Base-by-base conservation (phyloP, 2,113 vertebrate genomes). In the Amphiprion percula region DNA sequence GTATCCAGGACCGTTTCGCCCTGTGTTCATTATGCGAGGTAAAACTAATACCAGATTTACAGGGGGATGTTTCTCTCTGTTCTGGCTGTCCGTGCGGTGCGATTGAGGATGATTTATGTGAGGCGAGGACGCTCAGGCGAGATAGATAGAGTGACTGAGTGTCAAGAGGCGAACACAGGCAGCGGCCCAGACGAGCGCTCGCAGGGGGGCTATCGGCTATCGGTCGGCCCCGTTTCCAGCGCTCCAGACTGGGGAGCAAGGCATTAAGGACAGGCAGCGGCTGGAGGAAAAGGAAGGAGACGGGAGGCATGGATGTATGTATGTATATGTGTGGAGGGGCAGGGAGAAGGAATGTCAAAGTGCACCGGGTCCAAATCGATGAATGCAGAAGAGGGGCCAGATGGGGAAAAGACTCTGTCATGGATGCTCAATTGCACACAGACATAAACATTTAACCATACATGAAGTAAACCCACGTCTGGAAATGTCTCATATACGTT, bases 31-130 rank as follows among this genome's bases (percentile, higher is more conserved):
- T 88, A 89, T 84, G 91, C 85, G 79, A 93, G 88, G 85, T 90
- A 93, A 94, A 95, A 93, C 91, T 93, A 92, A 93, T 80, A 93
- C 87, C 90, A 93, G 92, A 93, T 92, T 93, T 93, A 94, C 90
- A 72, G 86, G 47, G 88, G 87, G 81, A 68, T 86, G 87, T 87
- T 93, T 92, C 85, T 58, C 80, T 86, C 75, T 84, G 90, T 89
- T 85, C 77, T 86, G 84, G 82, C 71, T 83, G 83, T 92, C 88
- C 24, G 9, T 67, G 74, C 26, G 65, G 90, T 55, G 59, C 47
- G 88, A 92, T 83, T 74, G 79, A 79, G 85, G 83, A 91, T 92
- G 92, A 93, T 94, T 94, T 92, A 94, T 94, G 87, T 76, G 85
- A 87, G 90, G 82, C 83, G 68, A 46, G 69, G 88, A 83, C 75